A percentile compares a stretch with the other conserved stretches of the same genome.
These are phyloP conservation scores for Melanaphis sacchari DNA, from an alignment of 1,140 invertebrate genomes.

Conservation along the genomic window DNA sequence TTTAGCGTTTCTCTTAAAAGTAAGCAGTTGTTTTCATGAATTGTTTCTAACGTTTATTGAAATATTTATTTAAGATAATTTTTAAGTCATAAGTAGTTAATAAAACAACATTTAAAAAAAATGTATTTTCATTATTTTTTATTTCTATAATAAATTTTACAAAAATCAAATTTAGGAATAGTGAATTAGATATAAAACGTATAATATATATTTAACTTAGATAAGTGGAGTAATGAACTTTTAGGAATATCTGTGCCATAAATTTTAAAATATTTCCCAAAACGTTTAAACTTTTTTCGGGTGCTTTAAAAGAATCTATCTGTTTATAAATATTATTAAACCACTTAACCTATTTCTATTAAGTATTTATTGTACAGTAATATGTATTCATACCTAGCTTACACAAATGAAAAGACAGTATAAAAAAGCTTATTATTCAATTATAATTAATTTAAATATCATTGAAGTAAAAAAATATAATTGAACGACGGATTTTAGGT, in stretches of 20 bases:
- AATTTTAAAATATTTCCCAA: neutral
- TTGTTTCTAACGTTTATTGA: too few species aligned
- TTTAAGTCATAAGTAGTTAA: too few species aligned
- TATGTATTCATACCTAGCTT: neutral
- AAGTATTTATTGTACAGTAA: neutral
- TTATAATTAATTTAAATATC: neutral
- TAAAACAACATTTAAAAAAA: too few species aligned
- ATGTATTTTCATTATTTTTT: too few species aligned
- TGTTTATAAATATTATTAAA: neutral
- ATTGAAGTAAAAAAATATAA: neutral
- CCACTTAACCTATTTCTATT: neutral
- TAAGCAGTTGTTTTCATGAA: too few species aligned
- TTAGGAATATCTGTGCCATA: neutral
- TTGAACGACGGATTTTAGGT: neutral
- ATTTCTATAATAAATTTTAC: too few species aligned
- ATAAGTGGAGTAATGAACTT: neutral
- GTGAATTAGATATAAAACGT: neutral
- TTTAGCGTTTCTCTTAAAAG: too few species aligned
- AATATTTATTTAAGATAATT: too few species aligned
- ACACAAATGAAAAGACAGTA: neutral
- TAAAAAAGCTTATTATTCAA: neutral
- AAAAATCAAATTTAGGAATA: neutral
- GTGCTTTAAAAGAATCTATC: neutral
- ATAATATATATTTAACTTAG: neutral
- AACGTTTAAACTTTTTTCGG: neutral